Base-by-base conservation (phyloP, 2,113 vertebrate genomes). In the Hydrochoerus hydrochaeris region DNA sequence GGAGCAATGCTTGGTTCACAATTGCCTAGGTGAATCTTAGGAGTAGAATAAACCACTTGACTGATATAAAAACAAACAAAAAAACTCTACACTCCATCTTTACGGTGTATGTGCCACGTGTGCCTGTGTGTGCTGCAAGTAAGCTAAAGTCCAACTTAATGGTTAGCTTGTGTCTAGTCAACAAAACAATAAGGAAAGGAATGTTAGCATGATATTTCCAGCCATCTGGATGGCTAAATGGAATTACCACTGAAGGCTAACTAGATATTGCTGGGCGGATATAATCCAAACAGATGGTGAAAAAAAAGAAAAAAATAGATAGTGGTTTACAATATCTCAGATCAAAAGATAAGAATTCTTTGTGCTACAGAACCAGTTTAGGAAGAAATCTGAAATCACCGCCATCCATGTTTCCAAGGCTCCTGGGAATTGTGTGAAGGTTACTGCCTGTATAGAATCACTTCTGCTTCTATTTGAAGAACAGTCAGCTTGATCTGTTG, bases 281-380 rank as follows among this genome's bases (percentile, higher is more conserved):
- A 58, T 92, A 88, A 78, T 95, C n/a, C 88, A 93, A 96, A 58
- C 46, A 96, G 65, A 82, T 20, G 82, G 58, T 93, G 69, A n/a
- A n/a, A n/a, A n/a, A n/a, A n/a, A n/a, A n/a, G n/a, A n/a, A n/a
- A n/a, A n/a, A n/a, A n/a, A n/a, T n/a, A n/a, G 65, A 82, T 20
- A 85, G 58, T 93, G 69, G 19, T 88, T 82, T 44, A 94, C 89
- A 58, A 82, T 75, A 57, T 81, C 89, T 92, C 67, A 96, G 52
- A 88, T 24, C 58, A 60, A 82, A 85, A 94, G 58, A 38, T 38
- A 30, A 85, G 44, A 46, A 58, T 95, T 95, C 16, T 20, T 88
- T 41, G 41, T 32, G 13, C 62, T 69, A 58, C n/a, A 65, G 30
- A 85, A 46, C n/a, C 38, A 92, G 58, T 83, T 84, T 83, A 77